These are phyloP conservation scores for Lampropteryx suffumata DNA, from an alignment of 2,888 invertebrate species.

Conservation along the genomic window DNA sequence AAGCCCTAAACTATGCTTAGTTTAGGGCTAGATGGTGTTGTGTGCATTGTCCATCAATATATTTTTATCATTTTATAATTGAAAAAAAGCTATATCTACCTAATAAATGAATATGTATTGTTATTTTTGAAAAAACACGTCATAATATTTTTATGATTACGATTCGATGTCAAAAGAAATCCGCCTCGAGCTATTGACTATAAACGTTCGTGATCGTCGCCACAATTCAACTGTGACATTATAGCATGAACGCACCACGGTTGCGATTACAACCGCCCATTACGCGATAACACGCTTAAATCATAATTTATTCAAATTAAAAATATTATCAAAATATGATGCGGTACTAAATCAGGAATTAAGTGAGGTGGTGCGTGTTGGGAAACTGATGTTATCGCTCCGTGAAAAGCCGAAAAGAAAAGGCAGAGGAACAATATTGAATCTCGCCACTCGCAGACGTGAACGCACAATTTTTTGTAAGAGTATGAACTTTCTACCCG, in stretches of 20 bases:
- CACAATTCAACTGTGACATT: conserved; percentile 40
- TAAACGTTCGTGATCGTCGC: conserved; percentile 40
- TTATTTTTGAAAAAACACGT: too few relatives aligned
- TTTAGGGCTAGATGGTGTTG: too few relatives aligned
- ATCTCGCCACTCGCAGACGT: too few relatives aligned
- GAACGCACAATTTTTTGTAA: too few relatives aligned
- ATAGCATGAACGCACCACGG: conserved; percentile 59
- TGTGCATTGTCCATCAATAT: too few relatives aligned
- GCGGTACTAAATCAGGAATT: conserved; percentile 80
- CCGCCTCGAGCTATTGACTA: conserved; percentile 24
- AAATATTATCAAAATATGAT: conserved; percentile 83
- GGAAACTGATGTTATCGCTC: conserved; percentile 70
- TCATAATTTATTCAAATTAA: conserved; percentile 84
- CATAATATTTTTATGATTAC: too few relatives aligned
- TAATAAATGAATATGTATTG: too few relatives aligned
- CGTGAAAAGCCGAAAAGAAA: conserved; percentile 70
- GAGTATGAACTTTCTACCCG: too few relatives aligned
- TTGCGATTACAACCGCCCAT: conserved; percentile 70
- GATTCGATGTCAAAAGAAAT: too few relatives aligned
- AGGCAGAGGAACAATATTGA: background rate
- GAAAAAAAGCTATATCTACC: too few relatives aligned
- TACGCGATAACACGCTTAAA: conserved; percentile 76
- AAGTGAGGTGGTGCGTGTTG: conserved; percentile 78
- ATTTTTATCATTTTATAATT: too few relatives aligned
- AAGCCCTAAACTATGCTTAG: too few relatives aligned